Evolutionary conservation across 2,888 invertebrate species (phyloP), one percentile per base, ranked within the genome.

Genomic region (Rhimphoctona megacephalus): DNA sequence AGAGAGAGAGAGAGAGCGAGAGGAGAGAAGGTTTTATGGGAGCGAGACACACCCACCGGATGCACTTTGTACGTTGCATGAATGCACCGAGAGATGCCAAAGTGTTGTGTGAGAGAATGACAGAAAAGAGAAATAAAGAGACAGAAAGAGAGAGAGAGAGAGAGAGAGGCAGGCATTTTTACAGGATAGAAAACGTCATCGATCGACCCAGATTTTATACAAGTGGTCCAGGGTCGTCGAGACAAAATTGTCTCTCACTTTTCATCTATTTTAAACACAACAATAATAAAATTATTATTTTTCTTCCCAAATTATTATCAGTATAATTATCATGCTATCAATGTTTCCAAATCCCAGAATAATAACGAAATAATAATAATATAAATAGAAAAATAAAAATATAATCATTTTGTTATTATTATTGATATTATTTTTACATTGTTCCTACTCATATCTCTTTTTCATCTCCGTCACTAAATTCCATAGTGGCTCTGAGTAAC

Each of bases 1-100:
- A 79, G 83, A 72, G 72, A 7, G 39, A 3, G 39, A 7, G 39
- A 39, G 79, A 79, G 83, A 72, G 73, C 8, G 67, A 36, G 69
- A 80, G 89, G 76, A 76, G 64, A 92, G 92, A 90, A 91, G 92
- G 92, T 92, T 80, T 80, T 93, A 92, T 93, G 93, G 92, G 92
- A 92, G 93, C 93, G 93, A 57, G 80, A 93, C 93, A 93, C 93
- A 93, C 93, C 93, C 93, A 93, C 93, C 93, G 93, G 93, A 93
- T 93, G 92, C 92, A 93, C 92, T 93, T 93, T 93, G 92, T 92
- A 92, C 87, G 86, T 89, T 89, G 80, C 74, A 84, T 74, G 74
- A 84, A 84, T 78, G 84, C 77, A 80, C 74, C 79, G 69, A 80
- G 83, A 79, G 84, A 83, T 43, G 72, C 78, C 61, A 57, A 22